Percentiles rank a stretch among this genome's conserved stretches.
These are phyloP conservation scores for Xiphophorus hellerii DNA, from an alignment of 2,113 vertebrate genomes.

Conservation along the genomic window DNA sequence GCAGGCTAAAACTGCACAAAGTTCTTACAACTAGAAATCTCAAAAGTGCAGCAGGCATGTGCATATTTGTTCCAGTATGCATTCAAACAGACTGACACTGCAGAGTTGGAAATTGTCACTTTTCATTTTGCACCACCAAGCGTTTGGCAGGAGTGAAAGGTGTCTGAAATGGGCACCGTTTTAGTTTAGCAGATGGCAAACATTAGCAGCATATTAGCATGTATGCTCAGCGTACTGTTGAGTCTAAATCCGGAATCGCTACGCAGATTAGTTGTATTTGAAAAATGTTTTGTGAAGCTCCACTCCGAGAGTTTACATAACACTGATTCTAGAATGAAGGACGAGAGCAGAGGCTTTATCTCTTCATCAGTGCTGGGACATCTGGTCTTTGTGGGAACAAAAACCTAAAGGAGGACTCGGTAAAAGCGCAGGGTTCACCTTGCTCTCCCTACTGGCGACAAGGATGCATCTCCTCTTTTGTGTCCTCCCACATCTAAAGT, in stretches of 20 bases:
- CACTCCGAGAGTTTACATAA: neutral
- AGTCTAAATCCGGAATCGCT: neutral
- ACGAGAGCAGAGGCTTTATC: conserved; percentile 7
- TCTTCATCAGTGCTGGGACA: conserved; percentile 26
- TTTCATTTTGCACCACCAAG: neutral
- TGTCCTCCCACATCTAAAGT: conserved; percentile 51
- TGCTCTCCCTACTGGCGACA: conserved; percentile 52
- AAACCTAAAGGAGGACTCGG: conserved; percentile 4
- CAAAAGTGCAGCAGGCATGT: too few relatives aligned
- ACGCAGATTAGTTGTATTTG: neutral
- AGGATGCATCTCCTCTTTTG: conserved; percentile 40
- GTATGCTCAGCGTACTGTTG: neutral
- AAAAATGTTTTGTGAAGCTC: neutral
- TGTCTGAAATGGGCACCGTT: neutral
- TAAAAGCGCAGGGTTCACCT: conserved; percentile 53
- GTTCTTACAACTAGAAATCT: too few relatives aligned
- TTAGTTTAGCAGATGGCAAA: neutral
- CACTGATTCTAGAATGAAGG: conserved; percentile 11
- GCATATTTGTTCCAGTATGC: neutral
- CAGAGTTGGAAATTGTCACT: neutral
- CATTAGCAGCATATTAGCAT: neutral
- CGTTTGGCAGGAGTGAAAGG: neutral
- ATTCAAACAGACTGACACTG: neutral
- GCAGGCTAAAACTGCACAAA: too few relatives aligned
- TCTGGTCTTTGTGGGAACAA: conserved; percentile 34